Conservation (phyloP, 2,113 vertebrate species). For the Chrysochloris asiatica region DNA sequence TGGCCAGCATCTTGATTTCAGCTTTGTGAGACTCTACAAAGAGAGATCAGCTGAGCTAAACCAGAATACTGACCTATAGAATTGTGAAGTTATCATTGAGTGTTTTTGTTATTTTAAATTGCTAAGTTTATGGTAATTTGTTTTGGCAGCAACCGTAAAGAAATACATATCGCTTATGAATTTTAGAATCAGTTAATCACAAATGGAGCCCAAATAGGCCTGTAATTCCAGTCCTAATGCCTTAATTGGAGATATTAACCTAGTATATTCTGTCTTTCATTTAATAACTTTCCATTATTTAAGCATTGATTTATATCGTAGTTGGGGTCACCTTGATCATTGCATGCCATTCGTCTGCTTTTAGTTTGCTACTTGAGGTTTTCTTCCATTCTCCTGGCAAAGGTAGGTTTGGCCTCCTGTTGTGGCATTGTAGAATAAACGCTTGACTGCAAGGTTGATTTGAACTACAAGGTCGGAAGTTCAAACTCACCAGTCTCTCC, state of each 20-base stretch:
- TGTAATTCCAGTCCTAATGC: not conserved
- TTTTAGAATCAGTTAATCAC: not conserved
- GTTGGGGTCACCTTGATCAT: no score
- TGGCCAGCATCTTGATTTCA: not conserved
- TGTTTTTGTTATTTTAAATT: not conserved
- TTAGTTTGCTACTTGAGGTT: no score
- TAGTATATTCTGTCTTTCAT: not conserved
- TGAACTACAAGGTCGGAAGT: no score
- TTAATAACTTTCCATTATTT: not conserved
- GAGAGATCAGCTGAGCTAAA: not conserved
- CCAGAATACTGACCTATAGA: not conserved
- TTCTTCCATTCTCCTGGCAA: no score
- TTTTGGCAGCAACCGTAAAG: not conserved
- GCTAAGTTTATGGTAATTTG: no score
- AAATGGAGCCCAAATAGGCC: not conserved
- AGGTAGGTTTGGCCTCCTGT: no score
- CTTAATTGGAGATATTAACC: not conserved
- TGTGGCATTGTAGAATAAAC: no score
- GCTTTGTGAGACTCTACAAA: not conserved
- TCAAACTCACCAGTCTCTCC: no score
- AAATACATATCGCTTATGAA: not conserved
- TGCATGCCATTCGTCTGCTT: no score
- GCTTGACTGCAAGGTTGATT: no score
- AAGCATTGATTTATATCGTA: no score
- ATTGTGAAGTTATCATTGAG: not conserved